Evolutionary conservation across 1,140 invertebrate genomes (phyloP), one percentile per base, ranked within the genome.

Genomic region (Lerema accius): DNA sequence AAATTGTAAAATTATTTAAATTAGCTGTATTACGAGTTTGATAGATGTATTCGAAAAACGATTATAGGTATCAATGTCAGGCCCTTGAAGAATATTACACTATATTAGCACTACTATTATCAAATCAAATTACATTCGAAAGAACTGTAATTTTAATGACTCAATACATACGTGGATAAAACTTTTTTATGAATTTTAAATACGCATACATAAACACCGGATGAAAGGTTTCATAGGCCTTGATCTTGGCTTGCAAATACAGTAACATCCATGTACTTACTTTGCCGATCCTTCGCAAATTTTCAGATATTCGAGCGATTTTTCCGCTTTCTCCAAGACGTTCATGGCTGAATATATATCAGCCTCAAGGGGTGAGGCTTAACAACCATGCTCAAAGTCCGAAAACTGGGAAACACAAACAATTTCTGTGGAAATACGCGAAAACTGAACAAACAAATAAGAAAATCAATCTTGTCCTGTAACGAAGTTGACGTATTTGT

Each of bases 311-410:
- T 91, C 88, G n/a, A 91, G 74, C 0, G 86, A 82, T 60, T 91
- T 91, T 56, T 91, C 87, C n/a, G 89, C 87, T 65, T 90, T 91
- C 49, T 91, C 89, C 53, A 91, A 69, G 7, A 91, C 82, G 61
- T 88, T 91, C 90, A 91, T 91, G 70, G 63, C 66, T 76, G 19
- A 40, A 19, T 13, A 58, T 56, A 7, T 17, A 48, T 56, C 50
- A 55, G 37, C 49, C 35, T 2, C 15, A 17, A n/a, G 32, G 26
- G 4, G 26, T 0, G 32, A 28, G 48, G 15, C 73, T 76, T 74
- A 56, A 50, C 73, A 60, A 50, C 13, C 13, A 53, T 46, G 40
- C 48, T 32, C 28, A 46, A 13, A 28, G 14, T 15, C 42, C 32
- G 46, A 63, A 53, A 60, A 60, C n/a, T 11, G 7, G 4, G 7